Percentiles rank a stretch among this genome's conserved stretches.
Evolutionary conservation across 2,797 vertebrate species (phyloP).

Genomic region (Lagocephalus sceleratus): DNA sequence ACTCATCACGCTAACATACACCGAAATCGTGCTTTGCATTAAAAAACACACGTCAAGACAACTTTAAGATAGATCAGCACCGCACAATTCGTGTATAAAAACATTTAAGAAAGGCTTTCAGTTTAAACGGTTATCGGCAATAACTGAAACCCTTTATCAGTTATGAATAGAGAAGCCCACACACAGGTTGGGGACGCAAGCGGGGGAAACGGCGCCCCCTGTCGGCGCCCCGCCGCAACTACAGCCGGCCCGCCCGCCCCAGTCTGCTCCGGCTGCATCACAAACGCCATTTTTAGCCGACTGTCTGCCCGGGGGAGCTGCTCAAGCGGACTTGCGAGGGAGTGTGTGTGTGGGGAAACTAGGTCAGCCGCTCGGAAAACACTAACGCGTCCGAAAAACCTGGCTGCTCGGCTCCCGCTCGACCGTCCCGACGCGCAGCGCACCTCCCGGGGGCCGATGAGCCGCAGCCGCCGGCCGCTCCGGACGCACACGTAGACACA

Average conservation of each 20-base stretch:
- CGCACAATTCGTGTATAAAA: no score
- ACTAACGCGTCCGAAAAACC: conserved; percentile 13
- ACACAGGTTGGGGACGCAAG: no score
- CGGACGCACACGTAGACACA: conserved; percentile 47
- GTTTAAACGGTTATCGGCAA: no score
- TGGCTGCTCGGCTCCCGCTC: background rate
- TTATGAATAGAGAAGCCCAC: no score
- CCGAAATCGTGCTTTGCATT: no score
- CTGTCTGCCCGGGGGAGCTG: conserved; percentile 23
- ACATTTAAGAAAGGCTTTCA: no score
- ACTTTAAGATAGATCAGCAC: no score
- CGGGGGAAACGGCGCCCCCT: conserved; percentile 26
- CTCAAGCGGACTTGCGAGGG: conserved; percentile 37
- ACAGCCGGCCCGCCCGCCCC: conserved; percentile 11
- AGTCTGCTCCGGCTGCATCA: conserved; percentile 22
- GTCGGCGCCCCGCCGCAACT: background rate
- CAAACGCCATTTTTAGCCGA: conserved; percentile 65
- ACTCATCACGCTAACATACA: no score
- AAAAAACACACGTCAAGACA: no score
- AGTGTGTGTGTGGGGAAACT: conserved; percentile 38
- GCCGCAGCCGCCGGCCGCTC: conserved; percentile 48
- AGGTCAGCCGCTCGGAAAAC: conserved; percentile 44
- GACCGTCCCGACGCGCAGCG: conserved; percentile 21
- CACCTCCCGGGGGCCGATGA: conserved; percentile 60
- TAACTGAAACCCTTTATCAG: no score